Evolutionary conservation across 2,113 vertebrate genomes (phyloP).

Genomic region (Cyphomyrus plagiostoma): DNA sequence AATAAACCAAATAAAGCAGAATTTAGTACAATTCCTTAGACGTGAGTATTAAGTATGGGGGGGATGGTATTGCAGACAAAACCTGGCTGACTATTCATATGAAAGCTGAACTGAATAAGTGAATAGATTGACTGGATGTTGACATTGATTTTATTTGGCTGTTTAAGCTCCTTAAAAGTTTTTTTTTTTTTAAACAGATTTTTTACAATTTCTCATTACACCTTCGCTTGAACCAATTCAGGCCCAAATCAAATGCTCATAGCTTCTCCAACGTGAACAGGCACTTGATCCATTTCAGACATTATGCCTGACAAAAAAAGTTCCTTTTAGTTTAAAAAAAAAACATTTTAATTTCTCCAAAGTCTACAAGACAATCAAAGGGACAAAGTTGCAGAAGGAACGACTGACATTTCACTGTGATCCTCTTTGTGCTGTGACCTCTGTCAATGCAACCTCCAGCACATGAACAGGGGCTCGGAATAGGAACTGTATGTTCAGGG

Average conservation of each 20-base stretch:
- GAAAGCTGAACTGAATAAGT: background rate
- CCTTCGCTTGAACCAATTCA: background rate
- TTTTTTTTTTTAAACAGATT: background rate
- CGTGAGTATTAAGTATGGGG: background rate
- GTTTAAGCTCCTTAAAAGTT: background rate
- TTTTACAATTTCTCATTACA: background rate
- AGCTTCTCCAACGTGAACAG: background rate
- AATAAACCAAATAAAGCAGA: background rate
- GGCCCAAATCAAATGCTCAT: background rate
- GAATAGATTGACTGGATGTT: background rate
- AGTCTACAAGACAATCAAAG: constrained; percentile 23
- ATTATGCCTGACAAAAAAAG: background rate
- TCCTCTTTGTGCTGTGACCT: background rate
- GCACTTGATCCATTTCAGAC: background rate
- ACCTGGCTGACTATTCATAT: background rate
- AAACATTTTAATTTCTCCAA: constrained; percentile 26
- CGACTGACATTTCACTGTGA: background rate
- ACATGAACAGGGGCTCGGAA: background rate
- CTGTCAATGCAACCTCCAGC: background rate
- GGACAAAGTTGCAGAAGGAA: constrained; percentile 9
- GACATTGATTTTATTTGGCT: background rate
- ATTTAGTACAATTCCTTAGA: background rate
- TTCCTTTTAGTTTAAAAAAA: constrained; percentile 15
- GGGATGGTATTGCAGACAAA: background rate
- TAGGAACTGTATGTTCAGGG: background rate